phyloP scores from a whole-genome alignment of 2,113 vertebrate genomes.

The Hippoglossus stenolepis region DNA sequence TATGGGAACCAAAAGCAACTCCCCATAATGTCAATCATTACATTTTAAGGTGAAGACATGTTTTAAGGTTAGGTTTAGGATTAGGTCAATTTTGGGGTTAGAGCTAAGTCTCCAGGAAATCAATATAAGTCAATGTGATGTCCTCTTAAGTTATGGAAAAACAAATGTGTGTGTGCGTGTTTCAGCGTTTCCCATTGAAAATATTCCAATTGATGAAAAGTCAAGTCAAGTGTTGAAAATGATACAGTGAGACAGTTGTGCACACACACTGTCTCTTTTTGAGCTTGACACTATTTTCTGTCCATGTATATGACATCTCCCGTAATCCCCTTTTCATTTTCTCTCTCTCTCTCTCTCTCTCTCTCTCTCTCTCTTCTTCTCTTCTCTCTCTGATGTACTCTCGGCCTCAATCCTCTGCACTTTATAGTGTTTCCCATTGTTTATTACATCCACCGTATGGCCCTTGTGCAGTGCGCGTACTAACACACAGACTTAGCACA shows the following conservation, averaged over 20 bases:
- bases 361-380: slow-evolving; percentile 8
- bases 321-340: slow-evolving; percentile 67
- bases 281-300: slow-evolving; percentile 37
- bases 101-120: no score
- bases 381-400: slow-evolving; percentile 48
- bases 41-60: no score
- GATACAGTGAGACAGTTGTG: slow-evolving; percentile 20
- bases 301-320: slow-evolving; percentile 46
- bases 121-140: no score
- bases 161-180: no score
- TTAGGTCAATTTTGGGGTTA: no score
- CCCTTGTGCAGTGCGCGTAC: background rate
- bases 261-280: slow-evolving; percentile 5
- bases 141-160: no score
- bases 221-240: background rate
- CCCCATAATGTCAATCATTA: no score
- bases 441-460: slow-evolving; percentile 45
- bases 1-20: no score
- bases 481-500: background rate
- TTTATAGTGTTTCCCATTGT: slow-evolving; percentile 46
- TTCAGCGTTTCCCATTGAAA: no score
- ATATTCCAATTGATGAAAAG: no score
- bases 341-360: slow-evolving; percentile 25
- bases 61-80: no score
- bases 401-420: slow-evolving; percentile 69